Evolutionary conservation across 1,140 invertebrate species (phyloP).

Genomic region (Nephotettix cincticeps): DNA sequence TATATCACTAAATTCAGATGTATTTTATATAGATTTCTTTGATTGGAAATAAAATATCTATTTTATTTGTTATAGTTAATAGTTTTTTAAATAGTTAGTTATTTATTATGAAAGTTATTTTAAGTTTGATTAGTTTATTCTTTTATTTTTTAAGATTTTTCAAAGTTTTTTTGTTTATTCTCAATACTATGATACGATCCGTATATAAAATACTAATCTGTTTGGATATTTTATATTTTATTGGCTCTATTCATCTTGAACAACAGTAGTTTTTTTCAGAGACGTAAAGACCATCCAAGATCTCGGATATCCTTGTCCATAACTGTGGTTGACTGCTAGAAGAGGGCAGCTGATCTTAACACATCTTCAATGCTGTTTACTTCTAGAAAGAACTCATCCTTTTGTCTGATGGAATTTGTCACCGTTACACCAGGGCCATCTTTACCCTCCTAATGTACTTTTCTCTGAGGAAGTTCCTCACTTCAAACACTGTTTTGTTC

Average conservation of each 20-base stretch:
- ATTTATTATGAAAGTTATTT: no score
- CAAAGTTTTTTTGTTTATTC: no score
- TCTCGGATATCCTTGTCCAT: constrained; percentile 99
- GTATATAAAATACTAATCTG: no score
- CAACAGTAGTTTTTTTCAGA: constrained; percentile 96
- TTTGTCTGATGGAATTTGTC: constrained; percentile 87
- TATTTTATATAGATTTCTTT: no score
- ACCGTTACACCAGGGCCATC: constrained; percentile 96
- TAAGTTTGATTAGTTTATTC: no score
- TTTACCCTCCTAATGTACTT: constrained; percentile 94
- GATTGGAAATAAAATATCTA: no score
- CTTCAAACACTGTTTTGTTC: constrained; percentile 86
- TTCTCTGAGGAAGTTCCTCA: constrained; percentile 98
- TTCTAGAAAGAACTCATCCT: constrained; percentile 96
- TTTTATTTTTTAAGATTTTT: no score
- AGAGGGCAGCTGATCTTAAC: constrained; percentile 96
- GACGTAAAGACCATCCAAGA: constrained; percentile 99
- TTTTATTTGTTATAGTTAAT: no score
- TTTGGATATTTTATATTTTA: no score
- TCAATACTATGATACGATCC: no score
- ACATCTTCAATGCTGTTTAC: constrained; percentile 98
- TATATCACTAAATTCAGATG: no score
- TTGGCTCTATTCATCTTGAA: constrained; percentile 67
- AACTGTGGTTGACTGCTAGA: constrained; percentile 97
- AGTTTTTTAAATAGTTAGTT: no score